Base-by-base conservation (phyloP, 2,888 invertebrate genomes). In the Sycophila texana region DNA sequence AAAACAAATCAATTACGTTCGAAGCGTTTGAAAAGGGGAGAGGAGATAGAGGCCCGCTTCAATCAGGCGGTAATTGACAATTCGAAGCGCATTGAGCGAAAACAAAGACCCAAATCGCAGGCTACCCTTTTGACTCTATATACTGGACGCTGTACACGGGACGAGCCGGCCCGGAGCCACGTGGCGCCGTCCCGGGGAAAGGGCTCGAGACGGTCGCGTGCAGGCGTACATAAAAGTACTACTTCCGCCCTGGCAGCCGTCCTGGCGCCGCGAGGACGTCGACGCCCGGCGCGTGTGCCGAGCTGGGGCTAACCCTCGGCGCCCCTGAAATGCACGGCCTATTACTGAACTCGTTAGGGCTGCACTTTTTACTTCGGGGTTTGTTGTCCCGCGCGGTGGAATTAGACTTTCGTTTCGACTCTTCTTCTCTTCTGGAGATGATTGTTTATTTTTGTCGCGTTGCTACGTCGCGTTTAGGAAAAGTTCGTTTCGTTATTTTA, bases 201-300 rank as follows among this genome's bases (percentile, higher is more conserved):
- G 30, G 1, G 22, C 61, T 16, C 58, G 47, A 39, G 58, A 53
- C 65, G 68, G 3, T 26, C 60, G 74, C 30, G 39, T 49, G 75
- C 39, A 61, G 51, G 20, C 18, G 30, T 1, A 86, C 85, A 86
- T 88, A 87, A 89, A 88, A 89, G 89, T 88, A 88, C 89, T 86
- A 88, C 89, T 89, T 89, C 89, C 89, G 89, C 84, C 88, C 83
- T 84, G 84, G 84, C 87, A 89, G 89, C 84, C 88, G 82, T 84
- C 82, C 83, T 84, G 89, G 89, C 89, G 88, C 89, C 89, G 39
- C 16, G 14, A 30, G 84, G 82, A 65, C 72, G 67, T 16, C 57
- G 16, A 51, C 12, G 22, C 49, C 0, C n/a, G 12, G 49, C 57
- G 5, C 57, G 22, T 65, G 14, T 53, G 13, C 39, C 49, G 16